phyloP scores from a whole-genome alignment of 2,797 vertebrate genomes.

The Poliocrania exsul region DNA sequence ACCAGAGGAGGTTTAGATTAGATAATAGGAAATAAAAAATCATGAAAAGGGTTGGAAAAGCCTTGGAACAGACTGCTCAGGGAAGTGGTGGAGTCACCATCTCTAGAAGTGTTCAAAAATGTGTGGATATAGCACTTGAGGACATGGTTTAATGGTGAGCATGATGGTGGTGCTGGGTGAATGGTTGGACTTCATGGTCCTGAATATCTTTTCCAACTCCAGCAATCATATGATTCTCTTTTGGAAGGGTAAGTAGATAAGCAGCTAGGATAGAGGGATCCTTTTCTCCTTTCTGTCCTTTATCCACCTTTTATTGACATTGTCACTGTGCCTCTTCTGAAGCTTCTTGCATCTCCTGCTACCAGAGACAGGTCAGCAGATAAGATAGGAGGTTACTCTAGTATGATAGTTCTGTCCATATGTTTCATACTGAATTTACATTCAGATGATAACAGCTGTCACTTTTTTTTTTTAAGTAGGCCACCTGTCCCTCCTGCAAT shows the following conservation, averaged over 20 bases:
- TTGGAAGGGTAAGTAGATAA: not conserved
- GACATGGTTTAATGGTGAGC: not conserved
- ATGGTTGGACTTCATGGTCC: not conserved
- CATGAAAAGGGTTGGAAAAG: not conserved
- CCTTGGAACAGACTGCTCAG: not conserved
- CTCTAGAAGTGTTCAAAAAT: not conserved
- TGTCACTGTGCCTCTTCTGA: not conserved
- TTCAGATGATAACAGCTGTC: not conserved
- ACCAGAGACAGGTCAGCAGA: not conserved
- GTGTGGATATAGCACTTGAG: not conserved
- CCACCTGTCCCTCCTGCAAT: slow-evolving; percentile 32
- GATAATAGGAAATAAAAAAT: not conserved
- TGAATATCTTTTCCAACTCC: not conserved
- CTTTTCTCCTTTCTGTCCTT: not conserved
- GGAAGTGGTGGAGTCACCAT: not conserved
- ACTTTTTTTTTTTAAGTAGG: slow-evolving; percentile 26
- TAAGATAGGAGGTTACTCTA: not conserved
- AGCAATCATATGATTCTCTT: not conserved
- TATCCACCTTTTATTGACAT: not conserved
- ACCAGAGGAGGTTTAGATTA: not conserved
- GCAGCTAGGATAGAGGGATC: not conserved
- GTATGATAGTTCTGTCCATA: not conserved
- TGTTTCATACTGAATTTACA: not conserved
- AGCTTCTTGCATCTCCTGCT: not conserved
- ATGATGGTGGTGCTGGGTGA: not conserved